Conservation (phyloP, 2,888 invertebrate genomes). For the Tetragonisca angustula region DNA sequence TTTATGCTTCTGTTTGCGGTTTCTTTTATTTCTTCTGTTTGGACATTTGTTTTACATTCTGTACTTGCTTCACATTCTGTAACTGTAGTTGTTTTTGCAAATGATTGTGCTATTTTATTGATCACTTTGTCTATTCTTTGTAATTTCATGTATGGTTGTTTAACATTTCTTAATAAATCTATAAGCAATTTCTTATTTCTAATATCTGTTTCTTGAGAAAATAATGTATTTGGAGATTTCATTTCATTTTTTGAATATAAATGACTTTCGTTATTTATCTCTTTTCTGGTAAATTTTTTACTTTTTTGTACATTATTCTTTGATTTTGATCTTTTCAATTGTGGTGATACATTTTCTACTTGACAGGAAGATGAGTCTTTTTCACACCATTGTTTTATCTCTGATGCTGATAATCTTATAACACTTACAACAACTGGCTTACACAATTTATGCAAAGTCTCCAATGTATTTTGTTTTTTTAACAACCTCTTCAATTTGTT, state of each 20-base stretch:
- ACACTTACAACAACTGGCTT: conserved; percentile 44
- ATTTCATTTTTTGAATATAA: neutral
- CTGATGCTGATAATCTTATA: conserved; percentile 8
- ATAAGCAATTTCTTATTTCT: neutral
- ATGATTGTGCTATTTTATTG: conserved; percentile 34
- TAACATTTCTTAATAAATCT: neutral
- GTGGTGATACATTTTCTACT: neutral
- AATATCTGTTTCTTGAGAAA: neutral
- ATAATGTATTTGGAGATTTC: neutral
- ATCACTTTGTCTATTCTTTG: conserved; percentile 30
- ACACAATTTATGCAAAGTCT: neutral
- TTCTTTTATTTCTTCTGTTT: neutral
- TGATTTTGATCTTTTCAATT: neutral
- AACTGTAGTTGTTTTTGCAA: conserved; percentile 1
- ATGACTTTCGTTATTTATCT: neutral
- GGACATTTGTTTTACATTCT: neutral
- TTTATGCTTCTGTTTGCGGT: neutral
- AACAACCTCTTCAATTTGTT: neutral
- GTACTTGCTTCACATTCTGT: neutral
- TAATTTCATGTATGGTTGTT: conserved; percentile 24
- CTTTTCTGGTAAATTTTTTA: neutral
- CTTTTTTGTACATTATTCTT: neutral
- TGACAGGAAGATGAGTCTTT: neutral
- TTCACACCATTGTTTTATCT: neutral
- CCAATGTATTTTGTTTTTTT: neutral